Conservation (phyloP, 2,888 invertebrate species). For the Heliconius cydno region DNA sequence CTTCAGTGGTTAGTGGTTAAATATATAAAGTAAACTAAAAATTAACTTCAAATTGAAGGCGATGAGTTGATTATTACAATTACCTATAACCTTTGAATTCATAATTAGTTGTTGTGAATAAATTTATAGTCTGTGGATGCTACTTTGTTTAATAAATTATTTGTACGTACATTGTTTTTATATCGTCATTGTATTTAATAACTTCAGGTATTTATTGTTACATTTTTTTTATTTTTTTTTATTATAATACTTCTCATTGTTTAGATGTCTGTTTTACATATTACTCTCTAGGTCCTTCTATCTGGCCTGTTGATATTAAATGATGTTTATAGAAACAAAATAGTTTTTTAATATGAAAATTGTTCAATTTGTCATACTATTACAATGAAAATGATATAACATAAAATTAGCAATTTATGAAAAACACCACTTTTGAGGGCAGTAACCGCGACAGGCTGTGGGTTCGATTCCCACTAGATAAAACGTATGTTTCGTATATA, state of each 20-base stretch:
- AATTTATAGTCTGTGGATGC: conserved; percentile 2
- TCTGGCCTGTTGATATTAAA: background rate
- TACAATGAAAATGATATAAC: background rate
- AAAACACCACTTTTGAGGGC: background rate
- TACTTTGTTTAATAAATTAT: conserved; percentile 5
- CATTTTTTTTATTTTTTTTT: background rate
- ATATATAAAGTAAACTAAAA: background rate
- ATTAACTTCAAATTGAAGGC: conserved; percentile 1
- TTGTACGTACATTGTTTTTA: conserved; percentile 17
- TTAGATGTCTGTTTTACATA: background rate
- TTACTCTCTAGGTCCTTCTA: background rate
- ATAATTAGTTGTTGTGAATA: background rate
- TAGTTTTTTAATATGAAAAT: background rate
- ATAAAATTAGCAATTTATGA: background rate
- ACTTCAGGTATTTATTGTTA: background rate
- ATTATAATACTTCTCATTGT: background rate
- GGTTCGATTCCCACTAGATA: too few relatives aligned
- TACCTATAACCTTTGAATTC: background rate
- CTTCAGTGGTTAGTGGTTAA: background rate
- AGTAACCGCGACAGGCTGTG: too few relatives aligned
- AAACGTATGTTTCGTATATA: too few relatives aligned
- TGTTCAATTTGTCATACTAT: background rate
- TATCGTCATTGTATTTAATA: conserved; percentile 31
- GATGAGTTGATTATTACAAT: too few relatives aligned
- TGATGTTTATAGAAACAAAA: background rate